Percentiles rank a stretch among this genome's conserved stretches.
Evolutionary conservation across 23 tunicate genomes (phyloP).

Genomic region (Phallusia fumigata): DNA sequence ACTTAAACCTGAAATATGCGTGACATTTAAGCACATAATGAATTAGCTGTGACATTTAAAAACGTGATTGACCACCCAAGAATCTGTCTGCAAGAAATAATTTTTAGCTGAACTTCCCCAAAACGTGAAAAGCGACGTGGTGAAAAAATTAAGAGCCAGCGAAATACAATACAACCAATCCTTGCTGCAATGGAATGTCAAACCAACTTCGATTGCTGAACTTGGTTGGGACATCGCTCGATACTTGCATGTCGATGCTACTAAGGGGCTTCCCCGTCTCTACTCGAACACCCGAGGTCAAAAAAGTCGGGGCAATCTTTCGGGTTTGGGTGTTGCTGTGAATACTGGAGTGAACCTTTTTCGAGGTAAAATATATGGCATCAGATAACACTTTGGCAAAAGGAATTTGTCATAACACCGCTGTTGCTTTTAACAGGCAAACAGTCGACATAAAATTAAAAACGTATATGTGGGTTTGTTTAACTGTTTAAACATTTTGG

Average conservation of each 20-base stretch:
- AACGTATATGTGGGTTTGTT: no score
- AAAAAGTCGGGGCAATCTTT: not conserved
- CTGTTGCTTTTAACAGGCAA: no score
- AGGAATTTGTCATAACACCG: no score
- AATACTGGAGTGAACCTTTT: not conserved
- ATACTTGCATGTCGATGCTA: not conserved
- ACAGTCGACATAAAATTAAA: no score
- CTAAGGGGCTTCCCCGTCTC: constrained; percentile 15
- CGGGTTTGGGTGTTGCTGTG: not conserved
- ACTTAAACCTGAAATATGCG: no score
- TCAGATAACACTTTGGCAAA: no score
- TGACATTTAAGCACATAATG: no score
- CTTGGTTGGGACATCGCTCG: constrained; percentile 32
- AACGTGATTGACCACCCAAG: no score
- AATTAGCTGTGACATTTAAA: no score
- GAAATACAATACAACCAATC: constrained; percentile 13
- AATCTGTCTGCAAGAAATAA: no score
- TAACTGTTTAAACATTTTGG: no score
- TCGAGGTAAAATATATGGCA: not conserved
- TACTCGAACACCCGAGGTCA: constrained; percentile 11
- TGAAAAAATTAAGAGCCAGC: not conserved
- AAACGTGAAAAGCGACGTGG: not conserved
- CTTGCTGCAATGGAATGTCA: constrained; percentile 14
- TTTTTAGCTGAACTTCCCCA: constrained; percentile 12
- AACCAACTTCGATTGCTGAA: constrained; percentile 27